These are phyloP conservation scores for Panulirus ornatus DNA, from an alignment of 1,140 invertebrate genomes.

Conservation along the genomic window DNA sequence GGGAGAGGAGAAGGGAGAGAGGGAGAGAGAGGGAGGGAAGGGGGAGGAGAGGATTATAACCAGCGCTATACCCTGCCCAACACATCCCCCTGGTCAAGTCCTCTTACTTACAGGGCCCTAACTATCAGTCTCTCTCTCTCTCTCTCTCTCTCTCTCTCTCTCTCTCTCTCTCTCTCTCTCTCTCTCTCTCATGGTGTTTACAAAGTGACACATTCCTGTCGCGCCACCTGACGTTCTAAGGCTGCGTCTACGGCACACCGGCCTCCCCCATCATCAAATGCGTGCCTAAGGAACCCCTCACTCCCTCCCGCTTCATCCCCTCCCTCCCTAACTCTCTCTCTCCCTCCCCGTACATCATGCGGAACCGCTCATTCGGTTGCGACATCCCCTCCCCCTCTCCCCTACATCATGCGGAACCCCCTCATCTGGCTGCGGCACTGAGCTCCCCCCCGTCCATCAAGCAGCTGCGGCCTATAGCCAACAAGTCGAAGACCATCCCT, in stretches of 20 bases:
- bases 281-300: background rate
- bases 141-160: background rate
- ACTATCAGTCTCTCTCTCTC: background rate
- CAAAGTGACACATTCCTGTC: conserved; percentile 9
- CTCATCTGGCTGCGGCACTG: conserved; percentile 3
- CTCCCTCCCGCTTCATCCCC: background rate
- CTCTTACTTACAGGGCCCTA: too few relatives aligned
- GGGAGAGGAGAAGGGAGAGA: background rate
- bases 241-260: background rate
- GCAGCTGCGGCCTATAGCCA: too few relatives aligned
- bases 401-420: background rate
- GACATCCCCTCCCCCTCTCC: background rate
- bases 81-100: too few relatives aligned
- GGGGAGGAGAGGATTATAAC: background rate
- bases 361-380: too few relatives aligned
- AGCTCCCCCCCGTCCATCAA: too few relatives aligned
- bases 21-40: background rate
- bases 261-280: conserved; percentile 5
- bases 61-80: too few relatives aligned
- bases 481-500: too few relatives aligned
- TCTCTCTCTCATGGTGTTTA: too few relatives aligned
- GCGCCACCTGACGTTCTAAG: background rate
- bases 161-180: background rate
- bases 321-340: background rate
- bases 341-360: background rate